Conservation (phyloP, 2,888 invertebrate genomes). For the Eupelmus urozonus region DNA sequence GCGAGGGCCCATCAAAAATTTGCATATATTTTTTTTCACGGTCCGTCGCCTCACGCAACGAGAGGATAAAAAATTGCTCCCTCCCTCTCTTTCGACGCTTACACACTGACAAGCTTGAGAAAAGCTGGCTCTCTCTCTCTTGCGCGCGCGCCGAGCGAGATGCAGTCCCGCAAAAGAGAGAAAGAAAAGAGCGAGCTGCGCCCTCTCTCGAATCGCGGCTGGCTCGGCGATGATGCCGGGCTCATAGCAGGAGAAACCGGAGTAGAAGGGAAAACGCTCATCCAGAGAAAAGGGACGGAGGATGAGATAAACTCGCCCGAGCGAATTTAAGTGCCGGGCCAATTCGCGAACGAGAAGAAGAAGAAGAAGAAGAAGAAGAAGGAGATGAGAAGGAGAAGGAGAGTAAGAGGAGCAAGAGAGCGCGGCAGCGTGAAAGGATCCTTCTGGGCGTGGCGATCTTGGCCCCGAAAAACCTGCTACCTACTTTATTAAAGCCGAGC, state of each 20-base stretch:
- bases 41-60: constrained; percentile 9
- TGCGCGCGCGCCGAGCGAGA: neutral
- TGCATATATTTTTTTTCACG: constrained; percentile 23
- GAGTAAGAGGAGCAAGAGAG: constrained; percentile 58
- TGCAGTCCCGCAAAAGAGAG: too few species aligned
- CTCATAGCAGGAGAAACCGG: neutral
- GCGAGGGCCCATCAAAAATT: constrained; percentile 14
- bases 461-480: constrained; percentile 64
- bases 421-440: constrained; percentile 69
- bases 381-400: constrained; percentile 24
- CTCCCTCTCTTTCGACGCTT: too few species aligned
- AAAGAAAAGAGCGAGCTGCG: neutral
- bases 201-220: neutral
- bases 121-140: constrained; percentile 3
- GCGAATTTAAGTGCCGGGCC: constrained; percentile 53
- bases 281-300: constrained; percentile 17
- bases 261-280: constrained; percentile 11
- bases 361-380: neutral
- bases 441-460: constrained; percentile 65
- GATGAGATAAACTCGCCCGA: constrained; percentile 40
- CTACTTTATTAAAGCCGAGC: constrained; percentile 65
- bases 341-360: constrained; percentile 23
- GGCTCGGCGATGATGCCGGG: neutral
- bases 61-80: constrained; percentile 21
- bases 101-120: constrained; percentile 23